These are phyloP conservation scores for Cricetomys ansorgei DNA, from an alignment of 2,113 vertebrate species.

Conservation along the genomic window DNA sequence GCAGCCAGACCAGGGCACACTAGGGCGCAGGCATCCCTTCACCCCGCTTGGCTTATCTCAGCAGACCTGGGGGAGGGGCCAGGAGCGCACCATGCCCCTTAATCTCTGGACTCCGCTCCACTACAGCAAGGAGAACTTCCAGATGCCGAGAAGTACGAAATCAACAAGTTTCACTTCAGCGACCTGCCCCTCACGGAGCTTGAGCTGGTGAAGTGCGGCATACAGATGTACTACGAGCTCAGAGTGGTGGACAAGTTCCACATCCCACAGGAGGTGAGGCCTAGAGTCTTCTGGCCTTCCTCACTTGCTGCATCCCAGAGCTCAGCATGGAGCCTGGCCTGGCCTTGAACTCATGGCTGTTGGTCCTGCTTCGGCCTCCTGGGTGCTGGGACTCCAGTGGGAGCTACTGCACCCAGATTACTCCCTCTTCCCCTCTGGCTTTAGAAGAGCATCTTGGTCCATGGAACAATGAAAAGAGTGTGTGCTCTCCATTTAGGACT, in stretches of 20 bases:
- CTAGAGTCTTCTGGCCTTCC: neutral
- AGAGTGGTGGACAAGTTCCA: constrained; percentile 95
- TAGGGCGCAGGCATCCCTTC: no score
- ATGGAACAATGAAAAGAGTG: neutral
- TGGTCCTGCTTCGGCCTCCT: no score
- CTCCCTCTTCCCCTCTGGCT: neutral
- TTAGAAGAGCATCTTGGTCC: neutral
- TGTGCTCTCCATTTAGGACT: neutral
- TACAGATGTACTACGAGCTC: constrained; percentile 95
- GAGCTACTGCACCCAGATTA: neutral
- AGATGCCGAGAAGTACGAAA: constrained; percentile 90
- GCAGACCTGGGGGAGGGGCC: neutral
- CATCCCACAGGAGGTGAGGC: constrained; percentile 92
- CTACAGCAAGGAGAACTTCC: constrained; percentile 91
- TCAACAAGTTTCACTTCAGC: constrained; percentile 93
- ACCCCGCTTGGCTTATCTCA: neutral
- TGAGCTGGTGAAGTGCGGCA: constrained; percentile 92
- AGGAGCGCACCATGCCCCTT: neutral
- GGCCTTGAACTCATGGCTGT: neutral
- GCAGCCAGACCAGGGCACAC: neutral
- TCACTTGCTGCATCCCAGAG: neutral
- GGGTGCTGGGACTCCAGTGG: neutral
- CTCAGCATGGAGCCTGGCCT: neutral
- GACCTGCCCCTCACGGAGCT: constrained; percentile 92
- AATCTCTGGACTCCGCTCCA: neutral